phyloP scores from a whole-genome alignment of 2,888 invertebrate species.

The Oscheius sp. region DNA sequence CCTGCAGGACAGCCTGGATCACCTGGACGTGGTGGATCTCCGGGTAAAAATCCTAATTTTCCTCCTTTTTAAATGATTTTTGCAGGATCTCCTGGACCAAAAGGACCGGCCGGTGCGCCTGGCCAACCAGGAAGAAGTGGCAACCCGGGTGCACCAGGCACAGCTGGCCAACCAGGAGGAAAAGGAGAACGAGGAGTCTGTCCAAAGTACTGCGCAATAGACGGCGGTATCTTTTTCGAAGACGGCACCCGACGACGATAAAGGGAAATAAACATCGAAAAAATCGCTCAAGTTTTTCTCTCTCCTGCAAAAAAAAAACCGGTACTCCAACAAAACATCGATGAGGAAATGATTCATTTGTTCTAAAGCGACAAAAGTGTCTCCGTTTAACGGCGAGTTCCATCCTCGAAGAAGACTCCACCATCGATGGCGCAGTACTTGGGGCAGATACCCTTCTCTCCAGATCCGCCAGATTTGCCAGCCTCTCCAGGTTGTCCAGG shows the following conservation, averaged over 20 bases:
- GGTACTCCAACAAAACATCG: slow-evolving; percentile 10
- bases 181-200: slow-evolving; percentile 35
- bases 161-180: slow-evolving; percentile 27
- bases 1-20: slow-evolving; percentile 78
- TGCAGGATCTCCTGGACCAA: no score
- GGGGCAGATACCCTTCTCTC: slow-evolving; percentile 42
- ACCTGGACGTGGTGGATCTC: slow-evolving; percentile 71
- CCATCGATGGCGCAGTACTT: slow-evolving; percentile 55
- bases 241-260: slow-evolving; percentile 68
- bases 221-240: slow-evolving; percentile 71
- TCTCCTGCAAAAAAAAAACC: slow-evolving; percentile 11
- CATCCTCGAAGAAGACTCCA: slow-evolving; percentile 73
- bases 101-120: slow-evolving; percentile 25
- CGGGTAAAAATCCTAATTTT: slow-evolving; percentile 67
- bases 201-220: slow-evolving; percentile 48
- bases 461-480: slow-evolving; percentile 29
- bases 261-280: neutral
- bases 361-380: neutral
- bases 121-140: slow-evolving; percentile 57
- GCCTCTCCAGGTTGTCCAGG: slow-evolving; percentile 28
- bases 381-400: slow-evolving; percentile 64
- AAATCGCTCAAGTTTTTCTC: neutral
- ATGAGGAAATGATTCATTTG: slow-evolving; percentile 14
- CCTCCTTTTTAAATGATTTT: slow-evolving; percentile 2
- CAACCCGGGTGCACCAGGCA: slow-evolving; percentile 40